Base-by-base conservation (phyloP, 2,113 vertebrate genomes). In the Saccopteryx bilineata region DNA sequence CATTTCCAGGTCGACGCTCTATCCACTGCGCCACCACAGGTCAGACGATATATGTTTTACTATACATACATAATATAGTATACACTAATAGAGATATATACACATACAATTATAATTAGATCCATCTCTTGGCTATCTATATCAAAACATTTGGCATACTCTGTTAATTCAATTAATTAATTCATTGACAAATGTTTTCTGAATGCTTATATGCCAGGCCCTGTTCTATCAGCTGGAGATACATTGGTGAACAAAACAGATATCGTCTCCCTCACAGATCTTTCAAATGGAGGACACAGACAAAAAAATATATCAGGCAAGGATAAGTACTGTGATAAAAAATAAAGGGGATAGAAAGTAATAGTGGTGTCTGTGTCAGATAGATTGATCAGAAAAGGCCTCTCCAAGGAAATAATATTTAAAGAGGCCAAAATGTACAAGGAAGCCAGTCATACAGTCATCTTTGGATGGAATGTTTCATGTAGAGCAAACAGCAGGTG, bases 161-260 rank as follows among this genome's bases (percentile, higher is more conserved):
- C 82, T 90, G 80, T 61, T 91, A 91, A 90, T 39, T 71, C 48
- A 72, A 54, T 54, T 28, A 31, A 78, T 79, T 91, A 33, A 93
- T 17, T 81, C 33, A 79, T 92, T 84, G 87, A 71, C 33, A 86
- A 88, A 78, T 68, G 60, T 50, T 81, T 75, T 69, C 50, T 80
- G 33, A 93, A 65, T 14, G 10, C 2, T 52, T 81, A 61, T 18
- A 18, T 80, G 54, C 21, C 31, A 82, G 31, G 24, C 60, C 26
- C 80, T 19, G 1, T 50, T 31, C 15, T 65, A 82, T 11, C 80
- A 65, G 80, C 60, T 65, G 46, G 23, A 82, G 24, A 82, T 48
- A 31, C 15, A 28, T 9, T 50, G 50, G 75, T 10, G 9, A 65
- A 21, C 60, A 65, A 63, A 65, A 82, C 15, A 19, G 39, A 46